Percentiles rank a stretch among this genome's conserved stretches.
These are phyloP conservation scores for Drosophila athabasca DNA, from an alignment of 1,140 invertebrate species.

Conservation along the genomic window DNA sequence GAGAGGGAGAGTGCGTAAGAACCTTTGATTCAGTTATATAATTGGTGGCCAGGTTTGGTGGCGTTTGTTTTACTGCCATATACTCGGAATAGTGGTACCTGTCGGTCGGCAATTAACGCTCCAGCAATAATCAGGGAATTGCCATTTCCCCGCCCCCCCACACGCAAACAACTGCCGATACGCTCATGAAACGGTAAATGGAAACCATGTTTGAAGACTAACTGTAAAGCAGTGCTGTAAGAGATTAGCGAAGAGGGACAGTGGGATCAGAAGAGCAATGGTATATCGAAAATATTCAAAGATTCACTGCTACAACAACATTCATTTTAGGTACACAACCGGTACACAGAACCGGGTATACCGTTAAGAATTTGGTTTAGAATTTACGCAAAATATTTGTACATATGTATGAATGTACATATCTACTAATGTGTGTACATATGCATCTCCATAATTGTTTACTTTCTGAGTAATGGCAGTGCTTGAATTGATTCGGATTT, in stretches of 20 bases:
- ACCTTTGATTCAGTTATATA: conserved; percentile 60
- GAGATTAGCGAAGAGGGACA: conserved; percentile 6
- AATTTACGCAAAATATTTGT: no score
- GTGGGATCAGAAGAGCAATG: background rate
- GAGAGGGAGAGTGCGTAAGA: conserved; percentile 40
- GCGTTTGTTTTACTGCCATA: background rate
- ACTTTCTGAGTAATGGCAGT: no score
- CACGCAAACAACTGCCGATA: background rate
- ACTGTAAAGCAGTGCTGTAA: conserved; percentile 2
- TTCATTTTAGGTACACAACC: no score
- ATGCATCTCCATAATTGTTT: no score
- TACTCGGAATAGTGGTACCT: conserved; percentile 2
- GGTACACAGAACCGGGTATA: no score
- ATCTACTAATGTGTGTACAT: no score
- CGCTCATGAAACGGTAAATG: conserved; percentile 13
- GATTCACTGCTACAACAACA: no score
- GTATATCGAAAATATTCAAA: background rate
- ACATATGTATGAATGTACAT: no score
- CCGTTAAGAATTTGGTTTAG: no score
- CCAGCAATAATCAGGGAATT: conserved; percentile 23
- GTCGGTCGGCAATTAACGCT: conserved; percentile 23
- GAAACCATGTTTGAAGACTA: background rate
- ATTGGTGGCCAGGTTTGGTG: conserved; percentile 21
- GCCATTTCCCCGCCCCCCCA: background rate
- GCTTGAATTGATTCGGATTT: no score